Evolutionary conservation across 1,140 invertebrate species (phyloP).

Genomic region (Lepidurus couesii): DNA sequence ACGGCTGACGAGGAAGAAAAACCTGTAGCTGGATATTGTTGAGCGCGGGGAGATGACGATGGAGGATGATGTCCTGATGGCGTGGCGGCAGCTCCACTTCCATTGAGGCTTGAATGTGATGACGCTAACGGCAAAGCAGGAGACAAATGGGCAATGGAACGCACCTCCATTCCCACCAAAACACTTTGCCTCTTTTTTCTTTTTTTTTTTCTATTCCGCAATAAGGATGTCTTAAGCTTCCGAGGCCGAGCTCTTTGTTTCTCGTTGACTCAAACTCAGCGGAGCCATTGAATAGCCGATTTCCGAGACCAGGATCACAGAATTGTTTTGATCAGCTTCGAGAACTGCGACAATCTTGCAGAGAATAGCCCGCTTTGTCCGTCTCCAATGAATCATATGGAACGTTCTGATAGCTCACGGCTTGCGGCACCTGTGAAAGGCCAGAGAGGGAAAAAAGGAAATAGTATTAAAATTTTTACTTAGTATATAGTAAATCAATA

Average conservation of each 20-base stretch:
- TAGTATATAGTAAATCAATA: not conserved
- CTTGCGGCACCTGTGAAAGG: not conserved
- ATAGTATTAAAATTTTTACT: not conserved
- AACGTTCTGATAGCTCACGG: not conserved
- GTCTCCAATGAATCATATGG: not conserved
- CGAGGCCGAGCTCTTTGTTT: not conserved
- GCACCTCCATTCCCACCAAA: not conserved
- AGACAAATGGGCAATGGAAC: conserved; percentile 11
- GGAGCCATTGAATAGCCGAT: not conserved
- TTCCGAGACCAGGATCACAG: not conserved
- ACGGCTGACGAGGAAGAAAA: not conserved
- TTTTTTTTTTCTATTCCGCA: not conserved
- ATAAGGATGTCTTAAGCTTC: not conserved
- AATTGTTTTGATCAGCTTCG: too few relatives aligned
- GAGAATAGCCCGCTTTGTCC: too few relatives aligned
- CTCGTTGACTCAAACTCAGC: not conserved
- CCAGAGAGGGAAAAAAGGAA: not conserved
- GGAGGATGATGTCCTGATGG: conserved; percentile 13
- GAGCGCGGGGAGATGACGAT: conserved; percentile 12
- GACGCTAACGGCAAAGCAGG: conserved; percentile 6
- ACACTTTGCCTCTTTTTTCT: not conserved
- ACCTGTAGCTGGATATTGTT: not conserved
- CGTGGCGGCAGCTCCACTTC: conserved; percentile 6
- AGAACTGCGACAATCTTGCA: too few relatives aligned
- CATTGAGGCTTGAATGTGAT: conserved; percentile 18